Evolutionary conservation across 2,113 vertebrate genomes (phyloP), one percentile per base, ranked within the genome.

Genomic region (Pardalotus punctatus): DNA sequence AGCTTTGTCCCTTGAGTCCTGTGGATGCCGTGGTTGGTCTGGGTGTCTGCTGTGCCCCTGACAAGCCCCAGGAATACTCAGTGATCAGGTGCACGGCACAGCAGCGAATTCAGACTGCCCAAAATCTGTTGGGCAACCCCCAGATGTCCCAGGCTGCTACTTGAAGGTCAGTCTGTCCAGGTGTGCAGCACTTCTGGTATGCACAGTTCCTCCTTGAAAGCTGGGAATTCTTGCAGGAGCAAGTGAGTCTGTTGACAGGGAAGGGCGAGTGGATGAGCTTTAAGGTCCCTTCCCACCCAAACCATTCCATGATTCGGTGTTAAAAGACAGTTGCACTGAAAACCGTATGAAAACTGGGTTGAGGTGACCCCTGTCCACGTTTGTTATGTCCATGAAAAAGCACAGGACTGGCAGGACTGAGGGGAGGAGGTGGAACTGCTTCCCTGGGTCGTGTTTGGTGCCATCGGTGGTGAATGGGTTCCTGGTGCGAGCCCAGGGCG

Each of bases 111-210:
- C 5, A 7, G 10, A 9, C 12, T 42, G 54, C 24, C 38, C 28
- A n/a, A 23, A 3, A 21, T 27, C 48, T 16, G 1, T 2, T 50
- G 74, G 79, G 40, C n/a, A 17, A 2, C 9, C 2, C 36, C n/a
- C 27, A 3, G 9, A 1, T 29, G 3, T 22, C 23, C 31, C 61
- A 64, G 67, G 25, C 43, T 51, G 65, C 17, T 28, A 0, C 57
- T 17, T 50, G 22, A 4, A 21, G 22, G 17, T 9, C 20, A 67
- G 5, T 25, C 33, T 25, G 18, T 23, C 9, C 35, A 1, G 5
- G 9, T 11, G 35, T 28, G 67, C 58, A n/a, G 0, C 10, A 1
- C 8, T 20, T 27, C 27, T 18, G 5, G 12, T 6, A 3, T n/a
- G 23, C 28, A 1, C 36, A 61, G 56, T 28, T 47, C 2, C 28